phyloP scores from a whole-genome alignment of 2,797 vertebrate genomes.

The Epinephelus coioides region DNA sequence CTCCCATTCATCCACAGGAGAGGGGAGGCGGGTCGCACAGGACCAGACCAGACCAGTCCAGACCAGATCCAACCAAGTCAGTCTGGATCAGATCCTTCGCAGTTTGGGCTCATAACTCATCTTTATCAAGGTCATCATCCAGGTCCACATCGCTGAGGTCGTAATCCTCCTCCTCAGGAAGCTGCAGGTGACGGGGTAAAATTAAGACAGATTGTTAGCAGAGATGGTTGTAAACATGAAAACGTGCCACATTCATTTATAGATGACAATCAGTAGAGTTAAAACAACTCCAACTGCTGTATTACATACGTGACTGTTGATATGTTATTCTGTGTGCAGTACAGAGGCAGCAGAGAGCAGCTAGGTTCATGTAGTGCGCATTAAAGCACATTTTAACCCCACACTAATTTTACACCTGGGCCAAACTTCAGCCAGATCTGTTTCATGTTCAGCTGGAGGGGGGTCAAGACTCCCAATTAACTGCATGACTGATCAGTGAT shows the following conservation, averaged over 20 bases:
- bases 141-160: slow-evolving; percentile 96
- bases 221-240: not conserved
- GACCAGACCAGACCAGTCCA: slow-evolving; percentile 61
- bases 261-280: no score
- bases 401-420: no score
- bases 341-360: no score
- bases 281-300: no score
- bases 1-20: slow-evolving; percentile 86
- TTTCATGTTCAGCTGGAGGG: no score
- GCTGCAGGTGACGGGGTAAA: slow-evolving; percentile 79
- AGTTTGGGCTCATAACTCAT: slow-evolving; percentile 90
- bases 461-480: not conserved
- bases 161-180: slow-evolving; percentile 95
- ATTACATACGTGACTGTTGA: no score
- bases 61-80: slow-evolving; percentile 36
- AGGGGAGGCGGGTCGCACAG: slow-evolving; percentile 73
- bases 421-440: no score
- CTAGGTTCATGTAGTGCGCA: no score
- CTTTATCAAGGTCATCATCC: slow-evolving; percentile 91
- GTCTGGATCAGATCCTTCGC: slow-evolving; percentile 53
- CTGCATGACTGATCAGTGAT: not conserved
- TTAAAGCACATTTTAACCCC: no score
- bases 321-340: no score
- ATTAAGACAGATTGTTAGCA: not conserved
- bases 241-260: not conserved